Evolutionary conservation across 2,797 vertebrate genomes (phyloP).

Genomic region (Loris lydekkerianus): DNA sequence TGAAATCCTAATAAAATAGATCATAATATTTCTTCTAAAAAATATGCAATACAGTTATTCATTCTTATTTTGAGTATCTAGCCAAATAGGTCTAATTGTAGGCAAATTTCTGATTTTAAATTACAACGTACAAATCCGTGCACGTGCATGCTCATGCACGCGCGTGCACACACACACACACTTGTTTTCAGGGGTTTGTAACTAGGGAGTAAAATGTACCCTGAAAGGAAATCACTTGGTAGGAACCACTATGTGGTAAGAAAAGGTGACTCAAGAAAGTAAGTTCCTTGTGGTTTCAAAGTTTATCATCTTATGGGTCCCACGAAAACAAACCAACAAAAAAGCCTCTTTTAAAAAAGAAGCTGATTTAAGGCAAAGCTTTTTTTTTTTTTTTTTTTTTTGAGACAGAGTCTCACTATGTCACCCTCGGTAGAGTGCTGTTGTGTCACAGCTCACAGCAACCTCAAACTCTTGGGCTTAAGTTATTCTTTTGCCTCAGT

Average conservation of each 20-base stretch:
- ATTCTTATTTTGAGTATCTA: not conserved
- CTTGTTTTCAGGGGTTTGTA: constrained; percentile 50
- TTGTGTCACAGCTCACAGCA: no score
- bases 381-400: not conserved
- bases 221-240: constrained; percentile 44
- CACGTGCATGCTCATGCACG: no score
- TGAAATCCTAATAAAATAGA: constrained; percentile 31
- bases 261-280: constrained; percentile 74
- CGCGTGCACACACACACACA: not conserved
- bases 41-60: not conserved
- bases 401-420: no score
- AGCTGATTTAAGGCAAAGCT: not conserved
- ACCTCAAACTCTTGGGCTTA: no score
- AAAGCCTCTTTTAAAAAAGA: constrained; percentile 26
- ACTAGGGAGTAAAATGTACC: constrained; percentile 27
- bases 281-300: constrained; percentile 70
- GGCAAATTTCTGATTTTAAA: not conserved
- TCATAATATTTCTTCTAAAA: constrained; percentile 27
- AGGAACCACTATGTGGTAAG: constrained; percentile 58
- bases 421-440: no score
- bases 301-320: not conserved
- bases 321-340: not conserved
- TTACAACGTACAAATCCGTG: not conserved
- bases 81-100: not conserved
- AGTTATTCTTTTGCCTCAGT: no score